Conservation (phyloP, 2,797 vertebrate species). For the Gadopsis marmoratus region DNA sequence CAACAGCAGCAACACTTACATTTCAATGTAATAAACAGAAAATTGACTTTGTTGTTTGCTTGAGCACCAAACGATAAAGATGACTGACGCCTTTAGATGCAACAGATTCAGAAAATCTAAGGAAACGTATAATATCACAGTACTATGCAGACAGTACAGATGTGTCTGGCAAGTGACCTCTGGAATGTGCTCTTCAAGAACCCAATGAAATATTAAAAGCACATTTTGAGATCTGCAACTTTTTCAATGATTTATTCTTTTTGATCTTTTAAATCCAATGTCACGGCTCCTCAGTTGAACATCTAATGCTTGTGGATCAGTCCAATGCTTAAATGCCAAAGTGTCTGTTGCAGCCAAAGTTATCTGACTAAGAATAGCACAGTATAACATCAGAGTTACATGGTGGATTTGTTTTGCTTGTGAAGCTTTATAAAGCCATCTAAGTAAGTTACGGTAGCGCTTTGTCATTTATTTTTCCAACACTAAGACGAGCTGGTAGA, state of each 20-base stretch:
- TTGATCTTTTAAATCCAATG: constrained; percentile 32
- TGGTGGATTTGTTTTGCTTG: background rate
- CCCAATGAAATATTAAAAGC: constrained; percentile 35
- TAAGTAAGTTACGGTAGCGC: background rate
- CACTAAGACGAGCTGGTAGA: background rate
- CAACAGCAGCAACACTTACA: background rate
- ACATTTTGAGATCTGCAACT: constrained; percentile 22
- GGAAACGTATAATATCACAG: background rate
- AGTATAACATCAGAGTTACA: constrained; percentile 2
- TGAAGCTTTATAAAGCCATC: constrained; percentile 2
- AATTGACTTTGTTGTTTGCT: background rate
- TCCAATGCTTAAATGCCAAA: constrained; percentile 18
- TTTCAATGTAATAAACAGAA: background rate
- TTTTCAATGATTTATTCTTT: constrained; percentile 40
- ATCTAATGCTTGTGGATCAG: constrained; percentile 17
- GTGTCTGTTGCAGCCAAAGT: constrained; percentile 5
- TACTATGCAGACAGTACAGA: background rate
- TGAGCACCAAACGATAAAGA: background rate
- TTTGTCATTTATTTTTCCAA: background rate
- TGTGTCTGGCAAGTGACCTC: constrained; percentile 6
- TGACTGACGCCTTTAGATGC: constrained; percentile 12
- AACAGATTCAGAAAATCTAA: background rate
- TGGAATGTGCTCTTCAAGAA: constrained; percentile 27
- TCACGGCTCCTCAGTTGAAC: constrained; percentile 32
- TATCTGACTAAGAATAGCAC: background rate